Evolutionary conservation across 2,113 vertebrate genomes (phyloP), one percentile per base, ranked within the genome.

Genomic region (Erythrocercus mccallii): DNA sequence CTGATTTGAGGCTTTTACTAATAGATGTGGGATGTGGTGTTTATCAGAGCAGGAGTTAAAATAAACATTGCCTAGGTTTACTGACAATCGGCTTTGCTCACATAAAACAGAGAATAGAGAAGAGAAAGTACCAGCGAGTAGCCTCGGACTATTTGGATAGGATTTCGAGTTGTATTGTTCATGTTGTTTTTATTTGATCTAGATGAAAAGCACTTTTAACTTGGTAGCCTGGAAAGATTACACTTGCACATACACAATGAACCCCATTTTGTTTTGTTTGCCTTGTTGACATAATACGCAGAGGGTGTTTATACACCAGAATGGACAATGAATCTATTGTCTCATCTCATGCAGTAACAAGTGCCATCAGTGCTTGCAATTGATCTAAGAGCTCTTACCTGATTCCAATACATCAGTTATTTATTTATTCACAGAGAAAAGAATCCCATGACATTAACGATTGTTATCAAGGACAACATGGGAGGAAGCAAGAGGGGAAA

Each of bases 141-240:
- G 69, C 44, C 60, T 86, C 5, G 0, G 64, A 92, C 15, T 80
- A 2, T 95, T 92, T 88, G 65, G 60, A 65, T 45, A 53, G 79
- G 69, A 78, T 93, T 92, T 90, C 10, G n/a, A 17, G 9, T 37
- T 81, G 51, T 53, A 88, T 86, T 93, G 82, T 86, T 95, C 23
- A 3, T 56, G 78, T 40, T 92, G 86, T 23, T 86, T 94, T 86
- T 70, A 93, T 94, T 95, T 81, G 42, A 95, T 37, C 80, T 83
- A 88, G 91, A 94, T 92, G 82, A 97, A 97, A 97, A 94, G 73
- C 73, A 93, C 84, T 96, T 95, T 95, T 86, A 95, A 95, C 88
- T 84, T 88, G 66, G 65, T 92, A 81, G 93, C 85, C 81, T 88
- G 90, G 73, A 93, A 94, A 95, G 78, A 94, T 94, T 94, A 91